phyloP scores from a whole-genome alignment of 1,140 invertebrate species.

The Leguminivora glycinivorella region DNA sequence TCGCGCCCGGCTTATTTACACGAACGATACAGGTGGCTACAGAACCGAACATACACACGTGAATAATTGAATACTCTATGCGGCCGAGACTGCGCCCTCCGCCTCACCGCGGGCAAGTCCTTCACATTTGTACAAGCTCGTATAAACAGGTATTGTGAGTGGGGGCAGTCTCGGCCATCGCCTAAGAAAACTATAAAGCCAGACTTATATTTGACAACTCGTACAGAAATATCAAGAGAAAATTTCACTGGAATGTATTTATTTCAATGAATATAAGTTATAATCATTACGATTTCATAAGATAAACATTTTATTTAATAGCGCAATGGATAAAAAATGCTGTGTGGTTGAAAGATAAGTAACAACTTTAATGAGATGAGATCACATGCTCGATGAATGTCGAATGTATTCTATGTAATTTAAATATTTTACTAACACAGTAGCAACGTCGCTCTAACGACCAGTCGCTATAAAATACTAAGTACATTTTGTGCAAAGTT shows the following conservation, averaged over 20 bases:
- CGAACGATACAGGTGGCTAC: conserved; percentile 49
- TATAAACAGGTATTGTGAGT: conserved; percentile 12
- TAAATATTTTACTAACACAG: conserved; percentile 47
- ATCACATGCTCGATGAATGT: conserved; percentile 67
- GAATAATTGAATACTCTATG: conserved; percentile 57
- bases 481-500: conserved; percentile 77
- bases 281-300: conserved; percentile 48
- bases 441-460: conserved; percentile 46
- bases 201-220: conserved; percentile 53
- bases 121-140: conserved; percentile 18
- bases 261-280: conserved; percentile 32
- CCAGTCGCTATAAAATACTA: conserved; percentile 51
- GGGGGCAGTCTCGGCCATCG: conserved; percentile 28
- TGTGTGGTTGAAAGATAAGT: conserved; percentile 40
- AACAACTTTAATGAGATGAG: conserved; percentile 59
- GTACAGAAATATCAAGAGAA: conserved; percentile 58
- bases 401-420: conserved; percentile 46
- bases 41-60: conserved; percentile 58
- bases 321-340: conserved; percentile 40
- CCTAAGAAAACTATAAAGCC: conserved; percentile 60
- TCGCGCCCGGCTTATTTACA: conserved; percentile 63
- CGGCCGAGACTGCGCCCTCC: conserved; percentile 20
- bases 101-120: conserved; percentile 14
- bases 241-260: conserved; percentile 71
- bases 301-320: conserved; percentile 43